Base-by-base conservation (phyloP, 1,140 invertebrate species). In the Drosophila mojavensis region DNA sequence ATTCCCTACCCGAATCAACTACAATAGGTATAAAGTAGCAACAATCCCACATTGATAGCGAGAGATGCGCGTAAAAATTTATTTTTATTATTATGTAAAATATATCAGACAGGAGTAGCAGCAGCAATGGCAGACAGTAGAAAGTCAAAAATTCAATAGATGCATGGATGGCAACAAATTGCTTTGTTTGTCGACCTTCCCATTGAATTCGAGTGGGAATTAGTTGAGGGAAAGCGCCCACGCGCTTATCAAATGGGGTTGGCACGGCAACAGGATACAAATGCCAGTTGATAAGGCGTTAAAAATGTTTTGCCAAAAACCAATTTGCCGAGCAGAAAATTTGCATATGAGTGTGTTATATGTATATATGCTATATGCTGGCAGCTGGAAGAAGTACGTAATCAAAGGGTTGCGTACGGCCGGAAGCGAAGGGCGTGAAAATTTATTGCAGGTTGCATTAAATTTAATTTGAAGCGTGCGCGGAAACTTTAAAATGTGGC, bases 391-490 rank as follows among this genome's bases (percentile, higher is more conserved):
- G 67, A 62, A 65, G 47, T n/a, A 47, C 53, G 53, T 50, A 75
- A 80, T 78, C 78, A 75, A 88, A 88, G 84, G 84, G 84, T 88
- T 88, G 84, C 68, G 72, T 79, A 88, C 79, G 75, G 51, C 73
- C 84, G 84, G 84, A 88, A 73, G 75, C 45, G 26, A 56, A 56
- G 66, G 72, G 74, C 80, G 86, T 81, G 78, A 71, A 83, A 91
- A 91, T 91, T 91, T 91, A 91, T 91, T 91, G 83, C 80, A 84
- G 89, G 80, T 91, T 81, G 67, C 83, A 91, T 91, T 84, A 91
- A 81, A 91, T 91, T 89, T 91, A 89, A 91, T 91, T 91, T 70
- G 71, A 53, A 60, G 54, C 85, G 85, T 81, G 81, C 33, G 43
- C 75, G 78, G 78, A 89, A 78, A 68, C 36, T 55, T 64, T 20